Percentiles rank a stretch among this genome's conserved stretches.
Evolutionary conservation across 2,113 vertebrate genomes (phyloP).

Genomic region (Nicator chloris): DNA sequence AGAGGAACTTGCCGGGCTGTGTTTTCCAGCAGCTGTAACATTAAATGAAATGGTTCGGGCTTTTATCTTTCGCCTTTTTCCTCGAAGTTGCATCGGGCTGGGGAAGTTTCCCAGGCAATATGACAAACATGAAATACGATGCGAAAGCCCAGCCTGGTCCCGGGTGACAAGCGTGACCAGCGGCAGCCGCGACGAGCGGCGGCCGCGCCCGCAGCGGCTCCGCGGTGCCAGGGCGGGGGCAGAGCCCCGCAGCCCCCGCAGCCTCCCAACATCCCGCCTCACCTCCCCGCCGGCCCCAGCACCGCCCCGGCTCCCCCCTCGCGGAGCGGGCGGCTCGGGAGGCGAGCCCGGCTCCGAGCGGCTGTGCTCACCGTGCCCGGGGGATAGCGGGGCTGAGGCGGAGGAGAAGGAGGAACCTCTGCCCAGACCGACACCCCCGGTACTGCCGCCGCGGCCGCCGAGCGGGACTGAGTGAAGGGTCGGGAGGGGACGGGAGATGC

Average conservation of each 20-base stretch:
- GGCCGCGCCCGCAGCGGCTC: neutral
- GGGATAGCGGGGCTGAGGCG: neutral
- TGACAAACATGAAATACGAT: neutral
- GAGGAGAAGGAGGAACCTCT: neutral
- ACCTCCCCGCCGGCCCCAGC: neutral
- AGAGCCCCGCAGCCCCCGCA: neutral
- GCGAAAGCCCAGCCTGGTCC: neutral
- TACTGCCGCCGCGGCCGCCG: neutral
- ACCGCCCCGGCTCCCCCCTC: neutral
- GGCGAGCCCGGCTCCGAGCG: neutral
- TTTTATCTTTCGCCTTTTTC: neutral
- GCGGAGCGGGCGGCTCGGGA: neutral
- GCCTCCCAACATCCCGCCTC: neutral
- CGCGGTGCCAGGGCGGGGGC: neutral
- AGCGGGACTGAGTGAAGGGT: neutral
- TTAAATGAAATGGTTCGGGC: neutral
- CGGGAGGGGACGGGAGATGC: neutral
- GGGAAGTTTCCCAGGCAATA: conserved; percentile 31
- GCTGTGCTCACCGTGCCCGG: conserved; percentile 34
- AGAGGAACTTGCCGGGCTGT: neutral
- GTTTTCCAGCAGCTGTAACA: neutral
- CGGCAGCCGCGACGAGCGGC: neutral
- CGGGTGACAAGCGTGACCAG: neutral
- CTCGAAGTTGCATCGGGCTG: neutral
- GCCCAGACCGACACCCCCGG: rapidly evolving